Evolutionary conservation across 2,113 vertebrate species (phyloP), one percentile per base, ranked within the genome.

Genomic region (Rallus limicola): DNA sequence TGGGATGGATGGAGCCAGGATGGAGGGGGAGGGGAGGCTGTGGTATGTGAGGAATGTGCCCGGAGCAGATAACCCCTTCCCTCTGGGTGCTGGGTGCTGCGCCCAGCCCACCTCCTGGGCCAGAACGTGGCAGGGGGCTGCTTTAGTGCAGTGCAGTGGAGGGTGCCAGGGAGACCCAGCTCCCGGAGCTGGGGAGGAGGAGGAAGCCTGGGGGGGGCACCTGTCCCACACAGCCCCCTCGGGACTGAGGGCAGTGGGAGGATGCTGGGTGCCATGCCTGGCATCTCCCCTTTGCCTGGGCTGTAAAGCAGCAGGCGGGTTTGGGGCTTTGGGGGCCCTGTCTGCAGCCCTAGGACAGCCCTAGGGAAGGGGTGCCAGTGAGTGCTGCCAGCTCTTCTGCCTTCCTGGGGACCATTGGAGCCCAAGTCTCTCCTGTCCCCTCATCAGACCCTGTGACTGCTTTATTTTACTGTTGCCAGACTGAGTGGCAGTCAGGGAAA

Each of bases 401-500:
- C 36, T 65, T 58, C 33, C 50, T 20, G 13, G 17, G 46, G 34
- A 33, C 58, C 60, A 23, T 23, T 36, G 36, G 36, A 36, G 36
- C 36, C 36, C 36, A 36, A 36, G 36, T 36, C 36, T 36, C 36
- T 36, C 36, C 36, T 19, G 1, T 59, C 7, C n/a, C 29, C 42
- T 2, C 0, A 3, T 55, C 59, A 0, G 1, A 44, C 40, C 20
- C 55, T 16, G 33, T 0, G 4, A 17, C 33, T 0, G 0, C 34
- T 46, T 62, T 62, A 16, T 10, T 24, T 34, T 24, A 11, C 67
- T n/a, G 26, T 8, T 40, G 14, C 44, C 19, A 16, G 68, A 28
- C 31, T 10, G 17, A 26, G 44, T 70, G 64, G 59, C 67, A 50
- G 31, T 13, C 25, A 31, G 60, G 71, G 42, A 84, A 82, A 34